Conservation (phyloP, 2,888 invertebrate genomes). For the Automeris io region DNA sequence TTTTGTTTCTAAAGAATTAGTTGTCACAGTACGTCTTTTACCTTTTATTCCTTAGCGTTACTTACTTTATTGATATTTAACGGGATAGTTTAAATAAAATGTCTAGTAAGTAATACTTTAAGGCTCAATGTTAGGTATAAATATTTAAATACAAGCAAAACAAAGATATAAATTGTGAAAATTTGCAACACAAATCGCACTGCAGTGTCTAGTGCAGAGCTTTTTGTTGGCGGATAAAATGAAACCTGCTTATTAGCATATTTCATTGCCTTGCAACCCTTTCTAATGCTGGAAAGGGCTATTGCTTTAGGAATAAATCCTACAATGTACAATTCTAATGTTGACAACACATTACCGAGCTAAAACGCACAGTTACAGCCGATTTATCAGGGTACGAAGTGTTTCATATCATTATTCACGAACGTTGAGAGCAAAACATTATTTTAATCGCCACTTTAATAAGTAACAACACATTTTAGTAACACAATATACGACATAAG, state of each 20-base stretch:
- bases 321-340: slow-evolving; percentile 32
- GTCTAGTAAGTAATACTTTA: background rate
- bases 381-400: slow-evolving; percentile 62
- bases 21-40: too few relatives aligned
- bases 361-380: slow-evolving; percentile 55
- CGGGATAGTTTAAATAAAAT: too few relatives aligned
- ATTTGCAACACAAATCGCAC: slow-evolving; percentile 76
- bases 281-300: slow-evolving; percentile 33
- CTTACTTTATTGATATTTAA: too few relatives aligned
- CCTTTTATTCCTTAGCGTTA: too few relatives aligned
- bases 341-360: slow-evolving; percentile 59
- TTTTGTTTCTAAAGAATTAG: background rate
- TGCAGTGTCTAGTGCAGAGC: slow-evolving; percentile 75
- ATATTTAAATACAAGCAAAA: slow-evolving; percentile 12
- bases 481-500: slow-evolving; percentile 21
- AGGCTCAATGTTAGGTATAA: too few relatives aligned
- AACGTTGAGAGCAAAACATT: slow-evolving; percentile 41
- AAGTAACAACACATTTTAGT: slow-evolving; percentile 19
- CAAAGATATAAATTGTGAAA: slow-evolving; percentile 33
- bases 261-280: slow-evolving; percentile 53
- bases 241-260: slow-evolving; percentile 71
- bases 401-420: slow-evolving; percentile 65
- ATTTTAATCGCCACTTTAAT: slow-evolving; percentile 27
- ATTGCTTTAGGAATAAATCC: slow-evolving; percentile 19
- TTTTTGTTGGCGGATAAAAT: slow-evolving; percentile 69